Conservation (phyloP, 2,797 vertebrate species). For the Lindbergichthys nudifrons region DNA sequence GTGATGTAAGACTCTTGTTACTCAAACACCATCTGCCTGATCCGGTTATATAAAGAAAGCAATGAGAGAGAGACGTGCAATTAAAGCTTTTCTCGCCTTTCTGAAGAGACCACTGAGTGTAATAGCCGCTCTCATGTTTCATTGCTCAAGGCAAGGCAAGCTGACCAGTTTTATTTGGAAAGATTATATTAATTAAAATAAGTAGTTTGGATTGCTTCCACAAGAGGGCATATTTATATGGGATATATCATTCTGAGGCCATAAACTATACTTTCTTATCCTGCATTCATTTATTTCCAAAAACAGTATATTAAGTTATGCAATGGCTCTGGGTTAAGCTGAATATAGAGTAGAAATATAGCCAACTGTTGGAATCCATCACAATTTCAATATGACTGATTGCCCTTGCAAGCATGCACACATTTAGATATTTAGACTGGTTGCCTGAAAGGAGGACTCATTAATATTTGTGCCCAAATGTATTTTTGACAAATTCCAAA, state of each 20-base stretch:
- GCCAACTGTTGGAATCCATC: background rate
- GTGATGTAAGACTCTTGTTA: slow-evolving; percentile 76
- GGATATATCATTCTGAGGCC: background rate
- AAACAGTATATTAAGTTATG: slow-evolving; percentile 17
- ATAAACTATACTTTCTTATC: slow-evolving; percentile 10
- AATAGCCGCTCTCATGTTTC: slow-evolving; percentile 25
- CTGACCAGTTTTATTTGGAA: slow-evolving; percentile 31
- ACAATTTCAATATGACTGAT: background rate
- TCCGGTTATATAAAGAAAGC: slow-evolving; percentile 81
- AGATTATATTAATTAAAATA: slow-evolving; percentile 47
- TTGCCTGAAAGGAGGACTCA: slow-evolving; percentile 4
- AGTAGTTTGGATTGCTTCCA: slow-evolving; percentile 44
- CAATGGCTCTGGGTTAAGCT: background rate
- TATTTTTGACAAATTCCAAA: background rate
- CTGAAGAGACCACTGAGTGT: slow-evolving; percentile 12
- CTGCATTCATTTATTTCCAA: background rate
- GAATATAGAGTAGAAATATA: slow-evolving; percentile 5
- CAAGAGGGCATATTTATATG: slow-evolving; percentile 22
- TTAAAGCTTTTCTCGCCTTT: slow-evolving; percentile 64
- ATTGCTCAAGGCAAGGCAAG: slow-evolving; percentile 12
- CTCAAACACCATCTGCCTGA: slow-evolving; percentile 81
- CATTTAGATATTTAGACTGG: slow-evolving; percentile 4
- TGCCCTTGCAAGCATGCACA: background rate
- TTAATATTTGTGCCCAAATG: background rate
- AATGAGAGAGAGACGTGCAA: slow-evolving; percentile 59